Conservation (phyloP, 2,888 invertebrate species). For the Drosophila barbarae region DNA sequence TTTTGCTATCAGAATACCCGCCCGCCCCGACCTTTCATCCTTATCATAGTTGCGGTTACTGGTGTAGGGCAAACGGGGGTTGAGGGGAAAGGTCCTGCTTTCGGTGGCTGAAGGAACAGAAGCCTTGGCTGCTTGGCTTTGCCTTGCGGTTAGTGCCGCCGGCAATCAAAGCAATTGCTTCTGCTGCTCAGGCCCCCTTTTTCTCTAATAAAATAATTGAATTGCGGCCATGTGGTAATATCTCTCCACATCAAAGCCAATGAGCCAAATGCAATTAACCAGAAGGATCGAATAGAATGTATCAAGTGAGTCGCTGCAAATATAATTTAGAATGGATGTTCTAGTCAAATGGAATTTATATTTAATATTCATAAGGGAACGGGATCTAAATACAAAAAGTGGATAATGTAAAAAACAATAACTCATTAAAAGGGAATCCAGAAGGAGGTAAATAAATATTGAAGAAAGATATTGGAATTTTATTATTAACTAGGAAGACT, state of each 20-base stretch:
- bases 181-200: slow-evolving; percentile 26
- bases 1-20: slow-evolving; percentile 46
- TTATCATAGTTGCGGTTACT: slow-evolving; percentile 61
- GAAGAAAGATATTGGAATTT: neutral
- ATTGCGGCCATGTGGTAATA: slow-evolving; percentile 67
- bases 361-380: slow-evolving; percentile 6
- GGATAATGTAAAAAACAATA: neutral
- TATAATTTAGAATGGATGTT: slow-evolving; percentile 15
- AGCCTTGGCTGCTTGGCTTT: slow-evolving; percentile 33
- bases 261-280: slow-evolving; percentile 57
- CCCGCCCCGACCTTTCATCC: slow-evolving; percentile 21
- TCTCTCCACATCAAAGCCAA: slow-evolving; percentile 58
- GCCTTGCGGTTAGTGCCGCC: slow-evolving; percentile 55
- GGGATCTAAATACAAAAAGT: neutral
- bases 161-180: slow-evolving; percentile 68
- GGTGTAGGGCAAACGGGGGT: neutral
- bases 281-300: slow-evolving; percentile 14
- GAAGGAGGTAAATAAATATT: neutral
- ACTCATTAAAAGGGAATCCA: neutral
- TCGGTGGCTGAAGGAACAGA: slow-evolving; percentile 2
- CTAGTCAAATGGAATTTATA: slow-evolving; percentile 19
- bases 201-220: slow-evolving; percentile 66
- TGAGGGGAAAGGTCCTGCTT: neutral
- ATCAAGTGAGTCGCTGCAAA: slow-evolving; percentile 25
- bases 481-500: neutral